Evolutionary conservation across 1,140 invertebrate genomes (phyloP), one percentile per base, ranked within the genome.

Genomic region (Harpegnathos saltator): DNA sequence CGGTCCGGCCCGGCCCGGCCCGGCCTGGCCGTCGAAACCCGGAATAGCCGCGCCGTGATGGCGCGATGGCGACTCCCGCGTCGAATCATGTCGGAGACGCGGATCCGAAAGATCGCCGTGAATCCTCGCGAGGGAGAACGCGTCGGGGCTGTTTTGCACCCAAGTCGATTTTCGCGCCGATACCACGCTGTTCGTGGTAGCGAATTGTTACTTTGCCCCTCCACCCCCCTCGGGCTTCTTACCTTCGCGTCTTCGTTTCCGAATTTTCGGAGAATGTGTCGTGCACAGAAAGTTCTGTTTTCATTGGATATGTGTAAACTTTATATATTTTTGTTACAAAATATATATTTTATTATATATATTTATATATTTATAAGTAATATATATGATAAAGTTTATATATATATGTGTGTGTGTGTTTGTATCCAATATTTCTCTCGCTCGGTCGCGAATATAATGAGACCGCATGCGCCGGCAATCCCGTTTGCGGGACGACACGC

Each of bases 1-100:
- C 29, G 52, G 62, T 62, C 62, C 52, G 24, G 62, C n/a, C 22
- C 75, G 75, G 17, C 19, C 29, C n/a, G 52, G 62, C 62, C 62
- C 52, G 24, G 62, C n/a, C n/a, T n/a, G 50, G 38, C 50, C 17
- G 66, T 9, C 61, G 29, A 44, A 59, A 71, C n/a, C n/a, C 1
- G 38, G 33, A 58, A 29, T 12, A 26, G 29, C 19, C 33, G 5
- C 26, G 26, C 38, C 74, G 22, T 12, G 33, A 22, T 52, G 29
- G 48, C 26, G 38, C 29, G 7, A 17, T n/a, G 74, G 38, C 44
- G 11, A 1, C 17, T 77, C 17, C n/a, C 22, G 22, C 11, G 3
- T 65, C 33, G 19, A 2, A 66, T 77, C 17, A 29, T 12, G 50
- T 26, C 12, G 24, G 19, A 15, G 22, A 68, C 22, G 11, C n/a